Evolutionary conservation across 2,888 invertebrate genomes (phyloP), one percentile per base, ranked within the genome.

Genomic region (Eurois occulta): DNA sequence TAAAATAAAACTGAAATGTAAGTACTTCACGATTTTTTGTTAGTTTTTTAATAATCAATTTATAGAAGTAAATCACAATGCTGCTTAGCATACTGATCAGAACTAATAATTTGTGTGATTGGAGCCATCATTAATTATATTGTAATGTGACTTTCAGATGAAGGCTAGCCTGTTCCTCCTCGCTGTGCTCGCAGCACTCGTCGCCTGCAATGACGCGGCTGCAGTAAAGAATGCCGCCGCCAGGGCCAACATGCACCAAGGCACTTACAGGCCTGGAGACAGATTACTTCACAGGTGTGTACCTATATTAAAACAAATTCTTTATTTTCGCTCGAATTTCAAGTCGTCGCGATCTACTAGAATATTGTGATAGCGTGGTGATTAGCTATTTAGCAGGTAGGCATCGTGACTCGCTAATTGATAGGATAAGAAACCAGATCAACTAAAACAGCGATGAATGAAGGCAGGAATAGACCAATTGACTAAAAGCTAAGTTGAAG

Each of bases 91-190:
- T 58, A 16, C 28, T 28, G 2, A 7, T 58, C 58, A 16, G 28
- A 58, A 58, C 28, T 18, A 18, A 16, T 16, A 28, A 28, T 62
- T 64, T 24, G 10, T 18, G 24, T 18, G 10, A 32, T 35, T 55
- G 2, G 11, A 55, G 4, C 2, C 18, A 55, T 48, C 2, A 28
- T 16, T 68, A 24, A 68, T 32, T 7, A 3, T n/a, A n/a, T 52
- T 24, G 41, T n/a, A 68, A 18, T 18, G 46, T 21, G 41, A n/a
- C 1, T 79, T 77, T 7, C 55, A 79, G 79, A 79, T 79, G 77
- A 79, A 77, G 77, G 11, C 52, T 41, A n/a, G 62, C 38, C 16
- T 79, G 5, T 55, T 72, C n/a, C 24, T 77, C 24, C 7, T 79
- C 28, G 70, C 72, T 46, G 77, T 72, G 21, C 46, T 79, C 38